Evolutionary conservation across 2,797 vertebrate species (phyloP).

Genomic region (Champsocephalus esox): DNA sequence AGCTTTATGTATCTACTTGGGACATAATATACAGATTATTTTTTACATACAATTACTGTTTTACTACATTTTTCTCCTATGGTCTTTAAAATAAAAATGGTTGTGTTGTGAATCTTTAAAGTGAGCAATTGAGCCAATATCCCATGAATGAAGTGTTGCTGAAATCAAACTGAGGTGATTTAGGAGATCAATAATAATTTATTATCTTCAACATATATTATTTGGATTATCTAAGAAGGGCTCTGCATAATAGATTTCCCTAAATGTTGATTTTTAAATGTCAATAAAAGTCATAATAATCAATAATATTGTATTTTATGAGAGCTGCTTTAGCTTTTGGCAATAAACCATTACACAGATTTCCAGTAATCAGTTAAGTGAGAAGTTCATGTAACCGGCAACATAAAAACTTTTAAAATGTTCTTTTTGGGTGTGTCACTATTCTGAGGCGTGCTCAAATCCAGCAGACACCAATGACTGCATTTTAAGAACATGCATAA

Average conservation of each 20-base stretch:
- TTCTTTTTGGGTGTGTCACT: background rate
- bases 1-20: background rate
- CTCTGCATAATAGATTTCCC: background rate
- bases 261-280: constrained; percentile 3
- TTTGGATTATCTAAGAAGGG: too few relatives aligned
- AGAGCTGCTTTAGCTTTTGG: background rate
- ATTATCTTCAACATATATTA: background rate
- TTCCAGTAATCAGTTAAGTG: background rate
- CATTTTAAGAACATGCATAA: background rate
- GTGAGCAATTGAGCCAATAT: background rate
- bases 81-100: background rate
- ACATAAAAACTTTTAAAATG: background rate
- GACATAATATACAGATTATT: background rate
- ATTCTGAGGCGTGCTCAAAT: background rate
- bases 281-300: background rate
- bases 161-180: background rate
- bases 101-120: background rate
- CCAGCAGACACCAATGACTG: background rate
- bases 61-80: too few relatives aligned
- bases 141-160: background rate
- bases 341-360: background rate
- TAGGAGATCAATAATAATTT: background rate
- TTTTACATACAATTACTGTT: background rate
- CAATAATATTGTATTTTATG: background rate
- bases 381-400: background rate